phyloP scores from a whole-genome alignment of 1,140 invertebrate genomes.

The Drepana arcuata region DNA sequence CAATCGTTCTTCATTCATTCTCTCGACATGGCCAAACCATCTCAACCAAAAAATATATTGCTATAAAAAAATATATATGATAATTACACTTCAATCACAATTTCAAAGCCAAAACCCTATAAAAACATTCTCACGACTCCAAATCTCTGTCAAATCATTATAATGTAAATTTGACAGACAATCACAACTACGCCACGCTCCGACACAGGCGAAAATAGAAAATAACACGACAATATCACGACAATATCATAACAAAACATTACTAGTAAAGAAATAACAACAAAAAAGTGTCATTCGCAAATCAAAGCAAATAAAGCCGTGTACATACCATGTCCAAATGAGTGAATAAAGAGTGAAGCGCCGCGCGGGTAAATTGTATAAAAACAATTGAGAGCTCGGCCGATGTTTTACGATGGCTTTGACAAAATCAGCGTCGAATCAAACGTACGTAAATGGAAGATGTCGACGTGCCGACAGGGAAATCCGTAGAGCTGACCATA shows the following conservation, averaged over 20 bases:
- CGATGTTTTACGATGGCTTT: constrained; percentile 59
- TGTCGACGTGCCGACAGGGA: constrained; percentile 21
- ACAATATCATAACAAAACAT: constrained; percentile 39
- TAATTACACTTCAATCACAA: no score
- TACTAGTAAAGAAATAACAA: constrained; percentile 32
- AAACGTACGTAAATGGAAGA: constrained; percentile 61
- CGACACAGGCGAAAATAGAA: constrained; percentile 23
- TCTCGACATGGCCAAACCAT: no score
- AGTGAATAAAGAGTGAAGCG: constrained; percentile 26
- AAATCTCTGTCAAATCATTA: constrained; percentile 27
- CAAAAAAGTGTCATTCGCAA: constrained; percentile 52
- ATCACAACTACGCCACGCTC: constrained; percentile 60
- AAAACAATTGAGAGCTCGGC: constrained; percentile 54
- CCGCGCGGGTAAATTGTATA: constrained; percentile 58
- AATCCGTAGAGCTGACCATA: constrained; percentile 21
- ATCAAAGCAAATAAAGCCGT: constrained; percentile 55
- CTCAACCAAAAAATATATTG: no score
- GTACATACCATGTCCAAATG: constrained; percentile 34
- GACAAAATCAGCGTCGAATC: constrained; percentile 64
- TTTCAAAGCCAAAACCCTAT: no score
- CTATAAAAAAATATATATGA: no score
- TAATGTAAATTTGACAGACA: constrained; percentile 65
- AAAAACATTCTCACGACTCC: constrained; percentile 41
- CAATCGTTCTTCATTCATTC: no score
- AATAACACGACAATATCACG: constrained; percentile 47